Evolutionary conservation across 2,113 vertebrate species (phyloP), one percentile per base, ranked within the genome.

Genomic region (Indri indri): DNA sequence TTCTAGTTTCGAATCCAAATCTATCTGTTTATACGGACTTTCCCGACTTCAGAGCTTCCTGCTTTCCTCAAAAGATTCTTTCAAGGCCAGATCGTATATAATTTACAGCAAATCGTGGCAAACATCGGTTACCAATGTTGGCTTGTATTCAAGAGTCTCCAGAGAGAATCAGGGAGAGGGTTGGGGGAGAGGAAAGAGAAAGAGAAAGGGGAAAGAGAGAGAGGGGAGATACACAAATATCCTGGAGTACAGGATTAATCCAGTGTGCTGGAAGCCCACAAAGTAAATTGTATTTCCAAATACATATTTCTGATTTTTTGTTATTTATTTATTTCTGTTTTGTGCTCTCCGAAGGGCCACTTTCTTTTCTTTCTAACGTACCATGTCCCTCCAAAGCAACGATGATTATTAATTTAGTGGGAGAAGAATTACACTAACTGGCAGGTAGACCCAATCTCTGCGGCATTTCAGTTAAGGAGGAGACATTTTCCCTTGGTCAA

Each of bases 391-490:
- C 5, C 17, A 88, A 84, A 71, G 2, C 22, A 57, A 66, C 18
- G 37, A 23, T 66, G 1, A 18, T 59, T 37, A 5, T 47, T 17
- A 52, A 47, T 34, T 61, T 25, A 18, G 3, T 10, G 8, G 10
- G 27, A 6, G 59, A 68, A 77, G 50, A 73, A 34, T 45, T 20
- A 6, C 1, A 4, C 50, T 34, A 25, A 63, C 23, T 71, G 37
- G 8, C 30, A 63, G 52, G 71, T 3, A 86, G 80, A 6, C 13
- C 4, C 3, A 6, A 23, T 12, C 30, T 61, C 23, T 25, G 40
- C 13, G n/a, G 2, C 14, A 4, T 37, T 65, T 63, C 34, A 1
- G 25, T 83, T 32, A 18, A 37, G 0, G 0, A 40, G 20, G 10
- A 65, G 0, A 8, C 32, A n/a, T 32, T 77, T 74, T 40, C 22